Conservation (phyloP, 2,888 invertebrate genomes). For the Drosophila longiperda region DNA sequence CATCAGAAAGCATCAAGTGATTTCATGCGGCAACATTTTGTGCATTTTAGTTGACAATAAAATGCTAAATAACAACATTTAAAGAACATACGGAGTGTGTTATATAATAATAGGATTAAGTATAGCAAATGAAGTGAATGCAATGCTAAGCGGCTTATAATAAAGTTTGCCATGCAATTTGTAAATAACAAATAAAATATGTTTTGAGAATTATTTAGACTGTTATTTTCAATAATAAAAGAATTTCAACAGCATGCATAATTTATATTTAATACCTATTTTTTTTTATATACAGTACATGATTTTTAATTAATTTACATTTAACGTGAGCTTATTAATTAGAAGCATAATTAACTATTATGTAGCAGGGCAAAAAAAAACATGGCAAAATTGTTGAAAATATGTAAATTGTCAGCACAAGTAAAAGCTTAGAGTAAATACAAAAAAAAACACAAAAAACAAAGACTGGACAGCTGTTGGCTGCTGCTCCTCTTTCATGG, state of each 20-base stretch:
- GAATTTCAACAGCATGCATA: background rate
- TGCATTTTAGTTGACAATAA: conserved; percentile 41
- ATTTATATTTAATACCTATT: background rate
- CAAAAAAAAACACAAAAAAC: background rate
- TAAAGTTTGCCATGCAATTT: conserved; percentile 31
- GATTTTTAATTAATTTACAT: background rate
- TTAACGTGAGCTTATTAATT: background rate
- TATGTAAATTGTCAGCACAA: background rate
- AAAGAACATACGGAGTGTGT: conserved; percentile 19
- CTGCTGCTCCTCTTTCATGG: conserved; percentile 21
- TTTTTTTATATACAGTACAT: background rate
- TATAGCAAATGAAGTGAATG: conserved; percentile 48
- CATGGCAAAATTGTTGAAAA: background rate
- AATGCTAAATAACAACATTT: conserved; percentile 29
- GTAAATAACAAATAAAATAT: conserved; percentile 41
- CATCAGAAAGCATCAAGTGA: no score
- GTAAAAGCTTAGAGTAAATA: conserved; percentile 11
- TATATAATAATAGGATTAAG: conserved; percentile 48
- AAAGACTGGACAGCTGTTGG: conserved; percentile 50
- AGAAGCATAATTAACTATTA: conserved; percentile 2
- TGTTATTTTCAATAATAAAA: conserved; percentile 11
- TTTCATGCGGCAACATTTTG: conserved; percentile 32
- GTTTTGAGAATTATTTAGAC: conserved; percentile 8
- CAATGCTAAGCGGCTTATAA: conserved; percentile 50
- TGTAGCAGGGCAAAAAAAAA: background rate